phyloP scores from a whole-genome alignment of 2,113 vertebrate genomes.

The Chaetodon auriga region DNA sequence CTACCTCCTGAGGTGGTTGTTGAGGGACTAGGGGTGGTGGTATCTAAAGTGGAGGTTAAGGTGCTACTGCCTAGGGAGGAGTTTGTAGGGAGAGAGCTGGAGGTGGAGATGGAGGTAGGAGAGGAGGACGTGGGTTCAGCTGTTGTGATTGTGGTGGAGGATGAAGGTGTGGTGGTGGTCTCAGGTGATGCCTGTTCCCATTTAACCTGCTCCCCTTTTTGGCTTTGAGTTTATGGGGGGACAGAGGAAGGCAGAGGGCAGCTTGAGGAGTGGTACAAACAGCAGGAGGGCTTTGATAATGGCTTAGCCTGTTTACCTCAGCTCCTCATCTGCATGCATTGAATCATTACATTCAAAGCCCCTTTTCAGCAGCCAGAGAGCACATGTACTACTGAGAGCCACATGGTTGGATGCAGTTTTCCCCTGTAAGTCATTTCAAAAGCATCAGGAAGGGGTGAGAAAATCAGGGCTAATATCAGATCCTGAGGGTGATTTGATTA shows the following conservation, averaged over 20 bases:
- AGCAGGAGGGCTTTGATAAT: constrained; percentile 54
- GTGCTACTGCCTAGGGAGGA: constrained; percentile 61
- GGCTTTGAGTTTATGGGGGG: constrained; percentile 31
- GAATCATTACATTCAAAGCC: constrained; percentile 26
- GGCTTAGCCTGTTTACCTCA: constrained; percentile 25
- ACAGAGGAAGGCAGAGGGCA: constrained; percentile 30
- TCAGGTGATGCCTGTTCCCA: constrained; percentile 46
- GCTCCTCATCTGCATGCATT: constrained; percentile 46
- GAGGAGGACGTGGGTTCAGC: constrained; percentile 49
- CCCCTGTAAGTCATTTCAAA: neutral
- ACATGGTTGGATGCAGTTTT: constrained; percentile 25
- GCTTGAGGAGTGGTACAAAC: constrained; percentile 17
- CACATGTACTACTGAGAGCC: neutral
- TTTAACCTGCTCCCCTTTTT: constrained; percentile 34
- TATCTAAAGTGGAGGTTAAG: constrained; percentile 14
- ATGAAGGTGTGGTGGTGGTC: neutral
- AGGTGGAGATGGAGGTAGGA: constrained; percentile 49
- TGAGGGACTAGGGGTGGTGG: constrained; percentile 60
- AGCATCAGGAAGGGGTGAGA: constrained; percentile 29
- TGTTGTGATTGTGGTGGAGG: constrained; percentile 11
- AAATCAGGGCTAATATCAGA: constrained; percentile 47
- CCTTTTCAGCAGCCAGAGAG: constrained; percentile 4
- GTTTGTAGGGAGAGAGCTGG: constrained; percentile 47
- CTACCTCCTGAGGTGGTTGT: constrained; percentile 71
- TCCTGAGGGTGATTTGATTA: constrained; percentile 53